These are phyloP conservation scores for Cairina moschata DNA, from an alignment of 2,113 vertebrate genomes.

Conservation along the genomic window DNA sequence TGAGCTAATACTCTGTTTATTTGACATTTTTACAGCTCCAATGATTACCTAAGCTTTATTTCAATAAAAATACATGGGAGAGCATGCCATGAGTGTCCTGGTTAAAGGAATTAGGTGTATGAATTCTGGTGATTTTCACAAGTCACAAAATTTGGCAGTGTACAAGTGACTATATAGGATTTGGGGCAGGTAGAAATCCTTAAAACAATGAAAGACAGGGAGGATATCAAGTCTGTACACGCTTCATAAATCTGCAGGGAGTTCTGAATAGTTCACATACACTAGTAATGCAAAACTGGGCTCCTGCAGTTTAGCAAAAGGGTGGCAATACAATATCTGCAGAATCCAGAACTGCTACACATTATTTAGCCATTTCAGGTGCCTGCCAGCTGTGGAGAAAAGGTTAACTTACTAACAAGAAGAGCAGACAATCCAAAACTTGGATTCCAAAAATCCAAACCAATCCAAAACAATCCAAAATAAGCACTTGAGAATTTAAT, in stretches of 20 bases:
- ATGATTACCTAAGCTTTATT: not conserved
- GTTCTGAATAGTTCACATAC: not conserved
- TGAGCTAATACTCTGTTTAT: not conserved
- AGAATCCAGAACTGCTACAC: not conserved
- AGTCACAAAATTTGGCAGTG: not conserved
- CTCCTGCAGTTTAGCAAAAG: not conserved
- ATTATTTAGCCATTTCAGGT: not conserved
- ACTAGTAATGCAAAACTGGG: not conserved
- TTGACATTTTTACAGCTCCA: not conserved
- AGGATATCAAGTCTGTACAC: not conserved
- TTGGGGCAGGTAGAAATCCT: not conserved
- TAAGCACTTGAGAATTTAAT: rapidly evolving
- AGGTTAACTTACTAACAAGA: not conserved
- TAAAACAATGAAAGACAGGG: not conserved
- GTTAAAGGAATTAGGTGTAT: not conserved
- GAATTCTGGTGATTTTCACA: not conserved
- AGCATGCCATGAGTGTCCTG: not conserved
- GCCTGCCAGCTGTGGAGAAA: not conserved
- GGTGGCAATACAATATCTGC: not conserved
- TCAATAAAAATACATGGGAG: not conserved
- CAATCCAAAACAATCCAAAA: no score
- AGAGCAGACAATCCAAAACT: not conserved
- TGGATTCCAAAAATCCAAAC: no score
- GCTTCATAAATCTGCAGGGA: not conserved
- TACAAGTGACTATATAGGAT: not conserved